Conservation (phyloP, 2,888 invertebrate species). For the Pinctada fucata region DNA sequence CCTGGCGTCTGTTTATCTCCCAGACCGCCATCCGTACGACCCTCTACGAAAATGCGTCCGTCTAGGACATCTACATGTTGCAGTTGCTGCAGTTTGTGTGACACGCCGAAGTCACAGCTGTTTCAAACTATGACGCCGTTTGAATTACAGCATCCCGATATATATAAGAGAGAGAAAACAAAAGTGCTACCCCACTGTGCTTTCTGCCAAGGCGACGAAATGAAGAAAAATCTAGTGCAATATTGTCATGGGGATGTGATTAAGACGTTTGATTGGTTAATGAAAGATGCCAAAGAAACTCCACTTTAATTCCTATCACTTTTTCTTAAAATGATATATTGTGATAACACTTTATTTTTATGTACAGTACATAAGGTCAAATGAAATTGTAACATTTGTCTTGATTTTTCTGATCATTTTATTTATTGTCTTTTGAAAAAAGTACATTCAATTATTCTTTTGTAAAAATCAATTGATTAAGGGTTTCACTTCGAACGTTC, state of each 20-base stretch:
- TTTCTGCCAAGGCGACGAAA: conserved; percentile 23
- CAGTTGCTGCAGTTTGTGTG: conserved; percentile 36
- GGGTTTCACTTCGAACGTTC: no score
- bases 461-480: no score
- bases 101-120: conserved; percentile 19
- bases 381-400: no score
- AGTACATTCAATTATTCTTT: no score
- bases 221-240: conserved; percentile 35
- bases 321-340: no score
- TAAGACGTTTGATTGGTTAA: conserved; percentile 40
- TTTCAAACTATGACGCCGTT: neutral
- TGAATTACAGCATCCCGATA: conserved; percentile 10
- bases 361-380: no score
- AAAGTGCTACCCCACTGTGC: conserved; percentile 12
- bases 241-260: conserved; percentile 41
- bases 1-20: conserved; percentile 25
- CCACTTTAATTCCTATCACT: conserved; percentile 14
- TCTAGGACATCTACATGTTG: conserved; percentile 24
- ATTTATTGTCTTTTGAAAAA: no score
- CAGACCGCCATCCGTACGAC: conserved; percentile 13
- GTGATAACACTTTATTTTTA: no score
- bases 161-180: neutral
- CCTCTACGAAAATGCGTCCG: conserved; percentile 21
- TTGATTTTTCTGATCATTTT: no score
- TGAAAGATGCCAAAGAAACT: conserved; percentile 33